Base-by-base conservation (phyloP, 2,888 invertebrate species). In the Caenorhabditis parvicauda region DNA sequence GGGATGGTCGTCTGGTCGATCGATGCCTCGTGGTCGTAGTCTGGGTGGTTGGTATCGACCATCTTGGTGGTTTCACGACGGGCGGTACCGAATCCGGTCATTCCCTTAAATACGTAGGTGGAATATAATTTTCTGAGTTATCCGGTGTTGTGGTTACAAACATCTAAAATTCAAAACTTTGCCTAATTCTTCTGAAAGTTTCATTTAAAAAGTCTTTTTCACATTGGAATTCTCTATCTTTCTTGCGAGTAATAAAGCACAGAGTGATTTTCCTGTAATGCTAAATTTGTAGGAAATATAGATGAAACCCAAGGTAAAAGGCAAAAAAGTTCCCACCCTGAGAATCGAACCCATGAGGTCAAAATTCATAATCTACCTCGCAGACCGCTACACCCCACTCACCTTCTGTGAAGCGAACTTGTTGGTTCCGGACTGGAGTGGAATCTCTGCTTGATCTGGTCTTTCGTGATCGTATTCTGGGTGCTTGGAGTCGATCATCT, bases 391-490 rank as follows among this genome's bases (percentile, higher is more conserved):
- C n/a, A n/a, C n/a, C n/a, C n/a, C n/a, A 21, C 44, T 9, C 19
- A 64, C 59, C 59, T 75, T 76, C 58, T 78, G 78, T 27, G 72
- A 72, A 38, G 76, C 78, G 65, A 74, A 78, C 46, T 71, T 75
- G 73, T 79, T 79, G 53, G 74, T 76, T 64, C 81, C 81, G 39
- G 76, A 78, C 64, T 81, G 81, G 19, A 79, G 70, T 43, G 80
- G 80, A 52, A 81, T 80, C 59, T 76, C 69, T 17, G 70, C 63
- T 64, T 81, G 81, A 54, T 81, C 81, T 43, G 77, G 74, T 42
- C 68, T 70, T 67, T 81, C 81, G 70, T 75, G 74, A 54, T 74
- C 71, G 63, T 81, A 81, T 46, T 81, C 81, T 37, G 81, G 81
- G 59, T 81, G 81, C 64, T 81, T 81, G 39, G 75, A 64, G 64